Conservation (phyloP, 30 jellyfish, hydroid and myxozoan species). For the Mastigias papua region DNA sequence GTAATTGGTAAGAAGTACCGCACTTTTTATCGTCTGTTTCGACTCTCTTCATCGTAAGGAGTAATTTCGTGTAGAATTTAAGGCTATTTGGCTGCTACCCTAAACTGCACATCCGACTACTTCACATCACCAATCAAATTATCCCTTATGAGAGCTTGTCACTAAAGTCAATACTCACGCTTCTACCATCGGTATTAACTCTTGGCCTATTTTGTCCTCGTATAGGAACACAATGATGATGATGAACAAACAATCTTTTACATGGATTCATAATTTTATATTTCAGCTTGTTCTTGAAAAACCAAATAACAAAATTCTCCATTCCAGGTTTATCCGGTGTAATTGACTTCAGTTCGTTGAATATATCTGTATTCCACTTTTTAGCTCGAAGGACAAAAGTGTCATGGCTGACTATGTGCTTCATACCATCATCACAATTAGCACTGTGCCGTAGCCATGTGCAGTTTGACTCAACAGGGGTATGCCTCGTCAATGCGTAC, state of each 20-base stretch:
- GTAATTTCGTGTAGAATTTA: too few species aligned
- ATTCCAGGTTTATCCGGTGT: constrained; percentile 35
- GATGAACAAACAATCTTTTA: background rate
- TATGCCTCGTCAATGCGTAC: constrained; percentile 52
- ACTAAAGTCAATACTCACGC: background rate
- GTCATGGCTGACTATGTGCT: constrained; percentile 74
- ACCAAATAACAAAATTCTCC: constrained; percentile 37
- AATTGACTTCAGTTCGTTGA: background rate
- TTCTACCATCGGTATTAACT: constrained; percentile 1
- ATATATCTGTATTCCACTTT: background rate
- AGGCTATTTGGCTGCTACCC: too few species aligned
- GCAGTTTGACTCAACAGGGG: constrained; percentile 16
- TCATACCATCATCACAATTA: constrained; percentile 39
- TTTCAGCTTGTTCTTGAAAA: constrained; percentile 18
- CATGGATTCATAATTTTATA: constrained; percentile 31
- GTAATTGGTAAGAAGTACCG: too few species aligned
- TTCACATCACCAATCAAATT: too few species aligned
- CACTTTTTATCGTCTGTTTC: too few species aligned
- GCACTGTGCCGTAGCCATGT: background rate
- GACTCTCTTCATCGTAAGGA: too few species aligned
- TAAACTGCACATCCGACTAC: too few species aligned
- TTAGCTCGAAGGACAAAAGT: constrained; percentile 48
- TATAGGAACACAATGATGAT: constrained; percentile 26
- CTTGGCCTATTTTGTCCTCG: constrained; percentile 12
- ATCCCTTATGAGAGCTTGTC: too few species aligned